These are phyloP conservation scores for Atta texana DNA, from an alignment of 1,140 invertebrate genomes.

Conservation along the genomic window DNA sequence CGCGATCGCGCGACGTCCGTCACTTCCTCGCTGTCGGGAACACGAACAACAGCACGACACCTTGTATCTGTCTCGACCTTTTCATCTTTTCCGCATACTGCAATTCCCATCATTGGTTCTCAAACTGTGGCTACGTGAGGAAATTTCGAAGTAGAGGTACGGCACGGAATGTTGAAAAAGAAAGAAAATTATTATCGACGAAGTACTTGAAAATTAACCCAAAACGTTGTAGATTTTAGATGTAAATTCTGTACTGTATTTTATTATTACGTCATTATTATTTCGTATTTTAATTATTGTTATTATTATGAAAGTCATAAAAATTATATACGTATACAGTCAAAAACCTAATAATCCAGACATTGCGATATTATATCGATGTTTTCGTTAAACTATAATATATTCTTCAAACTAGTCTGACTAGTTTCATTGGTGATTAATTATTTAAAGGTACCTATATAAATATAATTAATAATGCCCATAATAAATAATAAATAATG, in stretches of 20 bases:
- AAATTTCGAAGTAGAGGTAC: neutral
- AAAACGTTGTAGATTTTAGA: neutral
- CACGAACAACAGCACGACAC: slow-evolving; percentile 34
- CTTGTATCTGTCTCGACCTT: slow-evolving; percentile 42
- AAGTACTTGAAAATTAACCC: neutral
- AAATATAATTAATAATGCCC: too few relatives aligned
- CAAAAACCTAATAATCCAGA: too few relatives aligned
- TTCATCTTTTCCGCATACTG: slow-evolving; percentile 21
- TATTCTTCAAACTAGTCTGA: too few relatives aligned
- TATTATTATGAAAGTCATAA: neutral
- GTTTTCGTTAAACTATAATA: too few relatives aligned
- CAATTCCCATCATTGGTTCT: slow-evolving; percentile 15
- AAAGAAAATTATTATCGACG: neutral
- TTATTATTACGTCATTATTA: neutral
- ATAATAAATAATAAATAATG: too few relatives aligned
- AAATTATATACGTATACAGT: neutral
- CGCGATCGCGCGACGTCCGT: slow-evolving; percentile 45
- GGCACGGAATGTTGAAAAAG: too few relatives aligned
- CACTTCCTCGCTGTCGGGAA: slow-evolving; percentile 38
- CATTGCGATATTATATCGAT: too few relatives aligned
- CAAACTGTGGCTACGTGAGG: neutral
- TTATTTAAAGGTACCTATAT: too few relatives aligned
- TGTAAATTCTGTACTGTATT: neutral
- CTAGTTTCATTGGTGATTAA: too few relatives aligned
- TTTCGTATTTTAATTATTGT: slow-evolving; percentile 4